Percentiles rank a stretch among this genome's conserved stretches.
Evolutionary conservation across 2,888 invertebrate genomes (phyloP).

Genomic region (Troides aeacus): DNA sequence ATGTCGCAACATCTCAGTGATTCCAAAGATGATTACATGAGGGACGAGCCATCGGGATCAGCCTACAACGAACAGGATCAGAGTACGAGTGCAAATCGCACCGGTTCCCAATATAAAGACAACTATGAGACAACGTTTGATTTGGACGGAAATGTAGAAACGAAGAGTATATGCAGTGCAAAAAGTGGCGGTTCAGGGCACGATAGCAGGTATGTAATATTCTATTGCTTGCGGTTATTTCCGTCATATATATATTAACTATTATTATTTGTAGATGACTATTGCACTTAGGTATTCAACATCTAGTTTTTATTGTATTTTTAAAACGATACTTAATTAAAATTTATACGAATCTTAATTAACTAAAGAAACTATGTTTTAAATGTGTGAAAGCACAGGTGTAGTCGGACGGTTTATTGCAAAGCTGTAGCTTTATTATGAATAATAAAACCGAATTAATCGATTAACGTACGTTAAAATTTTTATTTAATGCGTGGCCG

Average conservation of each 20-base stretch:
- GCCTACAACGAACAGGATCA: conserved; percentile 66
- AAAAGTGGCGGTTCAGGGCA: conserved; percentile 89
- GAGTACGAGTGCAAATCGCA: conserved; percentile 52
- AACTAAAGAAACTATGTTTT: no score
- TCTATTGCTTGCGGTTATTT: conserved; percentile 20
- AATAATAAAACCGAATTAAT: conserved; percentile 3
- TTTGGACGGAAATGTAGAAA: conserved; percentile 94
- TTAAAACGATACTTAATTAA: no score
- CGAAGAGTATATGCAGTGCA: conserved; percentile 91
- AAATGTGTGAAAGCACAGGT: conserved; percentile 6
- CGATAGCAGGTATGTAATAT: conserved; percentile 84
- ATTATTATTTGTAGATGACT: not conserved
- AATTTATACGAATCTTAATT: no score
- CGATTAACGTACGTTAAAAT: not conserved
- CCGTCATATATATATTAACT: conserved; percentile 8
- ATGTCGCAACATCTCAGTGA: conserved; percentile 68
- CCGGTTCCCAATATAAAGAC: conserved; percentile 80
- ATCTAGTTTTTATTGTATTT: not conserved
- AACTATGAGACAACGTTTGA: conserved; percentile 93
- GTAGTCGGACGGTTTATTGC: conserved; percentile 1
- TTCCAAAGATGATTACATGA: conserved; percentile 64
- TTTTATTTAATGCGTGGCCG: no score
- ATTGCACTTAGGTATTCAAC: conserved; percentile 10
- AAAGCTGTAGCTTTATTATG: conserved; percentile 4
- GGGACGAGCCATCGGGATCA: conserved; percentile 63